Conservation (phyloP, 2,888 invertebrate genomes). For the Eumacrocentrus americanus region DNA sequence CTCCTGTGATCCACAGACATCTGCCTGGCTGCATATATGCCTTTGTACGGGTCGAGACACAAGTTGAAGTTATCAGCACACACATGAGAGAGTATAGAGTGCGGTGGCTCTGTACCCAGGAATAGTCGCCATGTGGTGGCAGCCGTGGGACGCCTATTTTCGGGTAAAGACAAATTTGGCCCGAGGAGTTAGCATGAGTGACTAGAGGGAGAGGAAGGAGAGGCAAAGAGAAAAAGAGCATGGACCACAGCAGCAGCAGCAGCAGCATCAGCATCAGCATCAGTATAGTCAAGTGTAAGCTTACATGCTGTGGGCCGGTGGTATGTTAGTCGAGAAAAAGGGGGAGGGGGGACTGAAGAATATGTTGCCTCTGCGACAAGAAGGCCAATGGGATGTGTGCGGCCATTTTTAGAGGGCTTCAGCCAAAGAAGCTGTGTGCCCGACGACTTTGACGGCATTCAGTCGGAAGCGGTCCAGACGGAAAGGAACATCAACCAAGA, state of each 20-base stretch:
- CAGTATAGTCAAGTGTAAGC: conserved; percentile 57
- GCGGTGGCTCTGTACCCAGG: conserved; percentile 50
- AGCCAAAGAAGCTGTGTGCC: conserved; percentile 45
- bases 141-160: conserved; percentile 65
- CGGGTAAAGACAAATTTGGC: conserved; percentile 86
- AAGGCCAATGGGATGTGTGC: conserved; percentile 59
- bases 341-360: conserved; percentile 20
- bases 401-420: conserved; percentile 61
- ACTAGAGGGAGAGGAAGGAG: conserved; percentile 19
- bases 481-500: conserved; percentile 25
- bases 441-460: conserved; percentile 52
- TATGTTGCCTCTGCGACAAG: conserved; percentile 47
- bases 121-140: conserved; percentile 60
- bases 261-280: conserved; percentile 16
- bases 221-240: conserved; percentile 29
- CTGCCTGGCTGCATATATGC: not conserved
- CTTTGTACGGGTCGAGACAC: not conserved
- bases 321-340: not conserved
- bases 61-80: conserved; percentile 10
- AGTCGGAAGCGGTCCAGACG: conserved; percentile 37
- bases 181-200: conserved; percentile 57
- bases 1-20: not conserved
- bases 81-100: conserved; percentile 1
- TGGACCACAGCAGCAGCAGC: conserved; percentile 20
- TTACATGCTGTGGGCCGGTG: conserved; percentile 49